Base-by-base conservation (phyloP, 2,113 vertebrate species). In the Gallinago undulata region DNA sequence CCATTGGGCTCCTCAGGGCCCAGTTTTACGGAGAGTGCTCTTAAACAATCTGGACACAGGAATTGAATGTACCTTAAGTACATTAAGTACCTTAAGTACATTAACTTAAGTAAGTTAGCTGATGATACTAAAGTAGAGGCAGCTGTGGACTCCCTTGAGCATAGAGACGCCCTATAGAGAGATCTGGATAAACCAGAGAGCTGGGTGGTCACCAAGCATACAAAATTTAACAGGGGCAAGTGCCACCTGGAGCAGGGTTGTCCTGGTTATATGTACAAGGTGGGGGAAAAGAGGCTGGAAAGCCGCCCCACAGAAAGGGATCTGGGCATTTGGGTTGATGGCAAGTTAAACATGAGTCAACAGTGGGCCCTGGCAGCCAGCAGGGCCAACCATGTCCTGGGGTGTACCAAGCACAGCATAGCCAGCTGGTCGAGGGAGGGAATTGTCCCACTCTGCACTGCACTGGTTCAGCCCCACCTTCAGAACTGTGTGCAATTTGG, bases 341-440 rank as follows among this genome's bases (percentile, higher is more conserved):
- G 8, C 23, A 39, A 31, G 33, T 19, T 57, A 27, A 24, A 6
- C 6, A 10, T 18, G 55, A 45, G 37, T 24, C 19, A 73, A 35
- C 6, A 19, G 31, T 10, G 13, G 39, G n/a, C 22, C 28, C 55
- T 59, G 37, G 25, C 15, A 84, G 19, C 19, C 25, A 63, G 25
- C 45, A 53, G 21, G 37, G 11, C 37, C 68, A 63, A 19, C 37
- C 3, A 0, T 25, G 48, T 47, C 70, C 39, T 62, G 30, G 19
- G 10, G 3, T 21, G 19, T 23, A 51, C n/a, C 28, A n/a, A 41
- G 39, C 19, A 68, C 39, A 33, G 27, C 47, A 53, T 2, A 17
- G 7, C 3, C 5, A 9, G 62, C 28, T 0, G 0, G 8, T 28
- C 3, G 1, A 39, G 37, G 13, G 28, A 17, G 16, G n/a, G n/a